These are phyloP conservation scores for Anhinga anhinga DNA, from an alignment of 2,113 vertebrate species.

Conservation along the genomic window DNA sequence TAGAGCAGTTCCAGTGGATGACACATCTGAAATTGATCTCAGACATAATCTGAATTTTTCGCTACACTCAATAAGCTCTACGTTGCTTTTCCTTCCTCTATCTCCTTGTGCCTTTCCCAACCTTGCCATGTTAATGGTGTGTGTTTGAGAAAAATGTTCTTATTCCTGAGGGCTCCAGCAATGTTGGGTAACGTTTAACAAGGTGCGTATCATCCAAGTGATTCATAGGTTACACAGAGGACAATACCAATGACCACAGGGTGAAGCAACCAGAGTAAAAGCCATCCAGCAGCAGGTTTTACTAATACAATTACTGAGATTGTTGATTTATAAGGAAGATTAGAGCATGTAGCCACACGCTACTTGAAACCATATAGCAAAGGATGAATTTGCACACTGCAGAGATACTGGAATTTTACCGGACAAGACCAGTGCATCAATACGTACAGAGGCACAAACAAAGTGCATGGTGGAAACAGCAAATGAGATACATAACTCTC, in stretches of 20 bases:
- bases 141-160: not conserved
- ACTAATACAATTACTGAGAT: not conserved
- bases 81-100: not conserved
- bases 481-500: not conserved
- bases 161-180: not conserved
- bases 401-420: not conserved
- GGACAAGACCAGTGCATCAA: not conserved
- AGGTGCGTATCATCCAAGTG: not conserved
- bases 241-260: not conserved
- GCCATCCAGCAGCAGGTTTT: not conserved
- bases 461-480: not conserved
- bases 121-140: not conserved
- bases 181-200: fast-evolving
- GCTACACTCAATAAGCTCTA: not conserved
- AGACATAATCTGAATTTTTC: not conserved
- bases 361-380: not conserved
- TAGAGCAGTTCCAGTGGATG: not conserved
- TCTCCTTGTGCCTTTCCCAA: not conserved
- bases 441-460: not conserved
- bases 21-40: not conserved
- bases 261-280: not conserved
- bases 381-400: not conserved
- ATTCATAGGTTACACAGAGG: not conserved
- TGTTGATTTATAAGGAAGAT: not conserved
- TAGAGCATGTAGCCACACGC: not conserved